Conservation (phyloP, 2,888 invertebrate species). For the Dicyrtomina minuta region DNA sequence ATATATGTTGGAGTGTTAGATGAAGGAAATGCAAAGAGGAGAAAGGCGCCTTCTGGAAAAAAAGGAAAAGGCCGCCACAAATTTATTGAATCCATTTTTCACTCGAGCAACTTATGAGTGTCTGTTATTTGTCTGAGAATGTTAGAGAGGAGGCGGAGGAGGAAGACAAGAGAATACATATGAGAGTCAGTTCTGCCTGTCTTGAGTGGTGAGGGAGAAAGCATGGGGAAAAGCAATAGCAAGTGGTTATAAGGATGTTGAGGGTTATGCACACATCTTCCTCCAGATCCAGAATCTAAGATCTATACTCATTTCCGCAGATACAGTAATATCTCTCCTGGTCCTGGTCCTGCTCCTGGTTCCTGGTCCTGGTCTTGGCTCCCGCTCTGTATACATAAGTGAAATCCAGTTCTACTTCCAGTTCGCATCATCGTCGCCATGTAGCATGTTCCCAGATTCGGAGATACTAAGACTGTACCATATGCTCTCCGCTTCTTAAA, state of each 20-base stretch:
- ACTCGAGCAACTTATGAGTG: conserved; percentile 39
- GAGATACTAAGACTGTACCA: not conserved
- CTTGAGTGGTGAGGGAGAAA: not conserved
- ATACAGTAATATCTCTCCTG: too few relatives aligned
- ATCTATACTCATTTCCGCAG: too few relatives aligned
- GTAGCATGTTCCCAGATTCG: not conserved
- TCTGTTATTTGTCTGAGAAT: conserved; percentile 41
- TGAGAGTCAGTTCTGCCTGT: not conserved
- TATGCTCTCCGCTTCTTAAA: conserved; percentile 1
- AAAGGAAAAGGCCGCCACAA: conserved; percentile 35
- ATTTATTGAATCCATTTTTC: conserved; percentile 45
- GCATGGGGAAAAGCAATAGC: not conserved
- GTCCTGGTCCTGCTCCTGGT: too few relatives aligned
- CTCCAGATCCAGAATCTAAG: too few relatives aligned
- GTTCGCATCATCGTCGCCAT: conserved; percentile 6
- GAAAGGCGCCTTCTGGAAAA: conserved; percentile 20
- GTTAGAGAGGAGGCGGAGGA: conserved; percentile 5
- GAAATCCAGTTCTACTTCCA: not conserved
- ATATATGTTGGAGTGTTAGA: not conserved
- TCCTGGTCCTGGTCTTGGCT: too few relatives aligned
- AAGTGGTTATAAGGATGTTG: not conserved
- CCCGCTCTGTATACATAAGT: too few relatives aligned
- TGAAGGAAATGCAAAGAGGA: not conserved
- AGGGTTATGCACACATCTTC: not conserved
- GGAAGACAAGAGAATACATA: not conserved